Evolutionary conservation across 2,888 invertebrate species (phyloP), one percentile per base, ranked within the genome.

Genomic region (Aporophyla nigra): DNA sequence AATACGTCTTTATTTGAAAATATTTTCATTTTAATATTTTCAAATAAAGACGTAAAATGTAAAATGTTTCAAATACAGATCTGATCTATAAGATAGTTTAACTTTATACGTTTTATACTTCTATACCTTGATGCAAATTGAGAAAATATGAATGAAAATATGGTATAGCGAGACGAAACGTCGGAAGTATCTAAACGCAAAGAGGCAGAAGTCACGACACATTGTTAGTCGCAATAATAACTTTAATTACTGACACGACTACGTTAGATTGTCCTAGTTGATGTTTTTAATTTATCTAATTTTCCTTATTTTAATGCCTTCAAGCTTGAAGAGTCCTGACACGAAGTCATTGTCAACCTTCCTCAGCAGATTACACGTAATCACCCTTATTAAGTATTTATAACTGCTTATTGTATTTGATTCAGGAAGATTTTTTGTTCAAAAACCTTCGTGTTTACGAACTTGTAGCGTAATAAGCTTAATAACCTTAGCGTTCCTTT

Each of bases 371-470:
- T 91, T 88, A 91, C 78, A 75, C 80, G 72, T 91, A 91, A 91
- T 91, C 81, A 87, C 84, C 58, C 86, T 77, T 85, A 90, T 89
- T 90, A 67, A 61, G 67, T 67, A 88, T 86, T 86, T 88, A 76
- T 82, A 80, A 87, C 78, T 77, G 70, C 80, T 85, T 79, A 80
- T 88, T 89, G 80, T 84, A 77, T 82, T 78, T 62, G 78, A 91
- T 91, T 78, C 91, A 94, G 94, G 94, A 95, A 95, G 92, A 91
- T 86, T 94, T 94, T 94, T 95, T 95, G 87, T 89, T 86, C 65
- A 66, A 86, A 90, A 93, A 91, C 94, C 93, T 95, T 93, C 92
- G 88, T 82, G 86, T 87, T 83, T 82, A 69, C 72, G 68, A 86
- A 84, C 80, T 86, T 74, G 76, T 84, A 82, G 71, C 80, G 76